Evolutionary conservation across 2,797 vertebrate genomes (phyloP), one percentile per base, ranked within the genome.

Genomic region (Syndactyla subalaris): DNA sequence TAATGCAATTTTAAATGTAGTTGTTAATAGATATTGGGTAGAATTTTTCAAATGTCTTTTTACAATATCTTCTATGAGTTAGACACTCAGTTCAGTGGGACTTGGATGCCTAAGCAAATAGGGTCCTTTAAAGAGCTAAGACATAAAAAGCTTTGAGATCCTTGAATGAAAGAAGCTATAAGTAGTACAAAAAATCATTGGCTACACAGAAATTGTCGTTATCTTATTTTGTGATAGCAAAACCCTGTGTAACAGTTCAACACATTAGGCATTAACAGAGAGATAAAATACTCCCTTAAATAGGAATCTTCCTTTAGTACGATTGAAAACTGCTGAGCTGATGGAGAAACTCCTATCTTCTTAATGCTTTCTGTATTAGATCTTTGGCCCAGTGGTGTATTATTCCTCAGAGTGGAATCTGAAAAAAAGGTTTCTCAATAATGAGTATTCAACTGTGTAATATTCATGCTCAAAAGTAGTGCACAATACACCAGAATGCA

Each of bases 271-370:
- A 93, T 92, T 96, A 95, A 85, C 62, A 61, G 15, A 85, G 76
- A 95, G 92, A 96, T 96, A 96, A 96, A 95, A 81, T 67, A 90
- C 71, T 90, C 72, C 55, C 45, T 95, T 89, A 93, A 95, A 93
- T 82, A 92, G 87, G 65, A 89, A 84, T 49, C 52, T 76, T 89
- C 78, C 85, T 94, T 54, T 72, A 95, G 83, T 79, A 92, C 62
- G 26, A 30, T 43, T 78, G 77, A 92, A 94, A 92, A 95, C 82
- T 88, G 91, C 88, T 86, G 88, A 93, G 92, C 74, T 75, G 90
- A 95, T 95, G 75, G 76, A 80, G 92, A 92, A 95, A 93, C 81
- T 92, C 76, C 52, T 93, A 93, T 96, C 93, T 94, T 74, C 82
- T 88, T 95, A 89, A 94, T 76, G 57, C 17, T 48, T 93, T 96